Evolutionary conservation across 2,797 vertebrate species (phyloP), one percentile per base, ranked within the genome.

Genomic region (Falco cherrug): DNA sequence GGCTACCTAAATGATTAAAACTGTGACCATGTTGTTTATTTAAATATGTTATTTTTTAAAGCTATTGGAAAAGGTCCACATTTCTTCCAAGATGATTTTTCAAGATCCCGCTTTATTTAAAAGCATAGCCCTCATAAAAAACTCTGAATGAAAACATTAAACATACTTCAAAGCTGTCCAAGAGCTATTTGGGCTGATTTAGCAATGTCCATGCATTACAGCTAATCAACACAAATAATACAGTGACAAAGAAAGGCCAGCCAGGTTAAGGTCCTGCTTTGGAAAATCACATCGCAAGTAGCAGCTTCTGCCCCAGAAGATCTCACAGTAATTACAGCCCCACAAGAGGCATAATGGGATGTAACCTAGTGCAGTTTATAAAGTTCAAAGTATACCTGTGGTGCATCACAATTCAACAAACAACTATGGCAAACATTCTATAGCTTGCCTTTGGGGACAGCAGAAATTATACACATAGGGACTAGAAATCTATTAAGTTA

Each of bases 1-100:
- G 53, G 39, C 74, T 84, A 73, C 83, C 68, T 90, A 89, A 96
- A 95, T 93, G 74, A 95, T 95, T 96, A 95, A 96, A 87, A 45
- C 82, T 85, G 59, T 95, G 79, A 73, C 61, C 59, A 56, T 24
- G 18, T 35, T 87, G 83, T 85, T 94, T 83, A 87, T 87, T 89
- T 87, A 84, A 97, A 79, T 63, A 90, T 35, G 89, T 68, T 82
- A 15, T 74, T 97, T 97, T 87, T 56, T 33, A 95, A 93, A 93
- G 54, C 79, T 77, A 41, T 67, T 67, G 73, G 37, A 77, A 70
- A 96, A 59, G 53, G 13, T 26, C 33, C 67, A 9, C 48, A 7
- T 87, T 74, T 81, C 67, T 84, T 68, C 59, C 59, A 63, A 86
- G 84, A 88, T 63, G 16, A 70, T 91, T 95, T 96, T 84, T 93